These are phyloP conservation scores for Cataglyphis hispanica DNA, from an alignment of 1,140 invertebrate genomes.

Conservation along the genomic window DNA sequence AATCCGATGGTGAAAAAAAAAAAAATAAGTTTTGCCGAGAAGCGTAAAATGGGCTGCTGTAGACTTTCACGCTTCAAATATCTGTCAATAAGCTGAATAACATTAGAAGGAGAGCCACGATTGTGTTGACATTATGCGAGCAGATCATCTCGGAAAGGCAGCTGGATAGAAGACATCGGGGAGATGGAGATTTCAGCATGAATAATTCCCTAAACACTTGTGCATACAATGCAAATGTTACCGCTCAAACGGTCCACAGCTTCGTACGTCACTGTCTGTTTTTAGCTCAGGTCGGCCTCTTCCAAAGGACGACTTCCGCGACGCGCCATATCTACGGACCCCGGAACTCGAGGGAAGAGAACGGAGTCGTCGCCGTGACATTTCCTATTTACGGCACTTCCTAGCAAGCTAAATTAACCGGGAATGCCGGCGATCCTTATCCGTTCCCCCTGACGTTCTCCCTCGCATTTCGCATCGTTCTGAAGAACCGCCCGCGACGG, in stretches of 20 bases:
- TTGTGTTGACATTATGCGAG: not conserved
- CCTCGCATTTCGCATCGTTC: constrained; percentile 79
- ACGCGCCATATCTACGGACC: constrained; percentile 38
- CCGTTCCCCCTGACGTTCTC: constrained; percentile 74
- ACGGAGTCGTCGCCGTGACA: constrained; percentile 69
- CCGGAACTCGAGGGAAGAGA: constrained; percentile 18
- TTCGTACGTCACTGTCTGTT: constrained; percentile 68
- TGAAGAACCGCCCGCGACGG: constrained; percentile 58
- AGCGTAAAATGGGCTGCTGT: not conserved
- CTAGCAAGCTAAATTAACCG: constrained; percentile 84
- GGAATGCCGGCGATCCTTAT: constrained; percentile 83
- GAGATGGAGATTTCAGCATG: constrained; percentile 70
- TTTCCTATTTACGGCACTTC: constrained; percentile 83
- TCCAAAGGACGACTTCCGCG: constrained; percentile 44
- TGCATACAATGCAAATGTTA: constrained; percentile 64
- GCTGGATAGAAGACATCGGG: constrained; percentile 27
- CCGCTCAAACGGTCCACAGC: constrained; percentile 58
- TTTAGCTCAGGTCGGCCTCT: constrained; percentile 43
- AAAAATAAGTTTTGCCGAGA: too few relatives aligned
- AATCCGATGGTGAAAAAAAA: too few relatives aligned
- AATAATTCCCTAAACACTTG: constrained; percentile 77
- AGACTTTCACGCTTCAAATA: not conserved
- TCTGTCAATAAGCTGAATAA: not conserved
- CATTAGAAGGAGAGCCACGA: not conserved
- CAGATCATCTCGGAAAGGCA: not conserved